Conservation (phyloP, 2,888 invertebrate species). For the Andrena flavipes region DNA sequence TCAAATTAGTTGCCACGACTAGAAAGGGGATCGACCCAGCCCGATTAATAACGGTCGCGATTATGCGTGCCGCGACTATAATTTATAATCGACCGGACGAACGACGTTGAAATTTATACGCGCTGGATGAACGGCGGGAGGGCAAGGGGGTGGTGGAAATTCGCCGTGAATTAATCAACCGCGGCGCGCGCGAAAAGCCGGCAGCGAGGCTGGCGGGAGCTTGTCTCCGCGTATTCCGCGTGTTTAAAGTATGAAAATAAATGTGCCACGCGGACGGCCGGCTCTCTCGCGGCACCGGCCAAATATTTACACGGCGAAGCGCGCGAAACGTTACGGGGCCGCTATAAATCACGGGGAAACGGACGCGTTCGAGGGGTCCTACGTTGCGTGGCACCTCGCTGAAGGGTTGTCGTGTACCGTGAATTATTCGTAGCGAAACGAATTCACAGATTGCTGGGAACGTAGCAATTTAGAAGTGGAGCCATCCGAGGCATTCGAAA, state of each 20-base stretch:
- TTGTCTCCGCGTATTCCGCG: slow-evolving; percentile 16
- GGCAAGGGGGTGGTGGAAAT: neutral
- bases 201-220: neutral
- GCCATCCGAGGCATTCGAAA: neutral
- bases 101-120: slow-evolving; percentile 7
- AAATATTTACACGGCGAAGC: slow-evolving; percentile 21
- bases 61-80: slow-evolving; percentile 14
- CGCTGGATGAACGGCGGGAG: neutral
- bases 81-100: slow-evolving; percentile 12
- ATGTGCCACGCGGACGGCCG: slow-evolving; percentile 8
- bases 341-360: slow-evolving; percentile 13
- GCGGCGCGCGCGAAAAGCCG: neutral
- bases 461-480: too few species aligned
- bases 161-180: slow-evolving; percentile 16
- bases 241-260: slow-evolving; percentile 22
- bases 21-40: neutral
- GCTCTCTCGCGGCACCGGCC: neutral
- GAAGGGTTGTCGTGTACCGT: neutral
- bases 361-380: slow-evolving; percentile 18
- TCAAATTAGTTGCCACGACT: neutral
- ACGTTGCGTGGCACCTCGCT: neutral
- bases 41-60: slow-evolving; percentile 17
- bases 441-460: neutral
- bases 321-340: neutral
- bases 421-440: neutral